A percentile compares a stretch with the other conserved stretches of the same genome.
Evolutionary conservation across 2,797 vertebrate genomes (phyloP).

Genomic region (Galago senegalensis): DNA sequence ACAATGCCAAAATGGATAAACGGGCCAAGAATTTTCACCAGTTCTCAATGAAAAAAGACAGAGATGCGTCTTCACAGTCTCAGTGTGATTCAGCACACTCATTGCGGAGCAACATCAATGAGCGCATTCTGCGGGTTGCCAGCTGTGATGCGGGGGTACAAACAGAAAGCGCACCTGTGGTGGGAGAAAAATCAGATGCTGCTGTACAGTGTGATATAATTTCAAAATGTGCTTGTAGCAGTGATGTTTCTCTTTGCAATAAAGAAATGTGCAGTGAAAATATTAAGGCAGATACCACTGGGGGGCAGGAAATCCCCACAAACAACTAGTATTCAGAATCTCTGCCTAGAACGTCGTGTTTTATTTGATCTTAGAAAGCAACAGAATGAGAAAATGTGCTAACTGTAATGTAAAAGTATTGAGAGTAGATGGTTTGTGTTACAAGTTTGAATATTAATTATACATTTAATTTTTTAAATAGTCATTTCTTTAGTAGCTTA

Average conservation of each 20-base stretch:
- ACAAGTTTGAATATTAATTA: background rate
- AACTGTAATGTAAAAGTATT: slow-evolving; percentile 19
- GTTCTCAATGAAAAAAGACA: slow-evolving; percentile 17
- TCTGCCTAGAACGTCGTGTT: background rate
- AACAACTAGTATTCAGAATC: background rate
- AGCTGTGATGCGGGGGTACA: slow-evolving; percentile 90
- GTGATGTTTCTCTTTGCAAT: slow-evolving; percentile 19
- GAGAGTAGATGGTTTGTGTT: background rate
- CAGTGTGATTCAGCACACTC: slow-evolving; percentile 45
- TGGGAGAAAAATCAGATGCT: slow-evolving; percentile 84
- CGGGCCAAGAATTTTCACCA: slow-evolving; percentile 3
- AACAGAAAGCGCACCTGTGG: slow-evolving; percentile 79
- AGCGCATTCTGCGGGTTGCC: background rate
- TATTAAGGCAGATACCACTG: slow-evolving; percentile 79
- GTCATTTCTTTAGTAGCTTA: slow-evolving; percentile 25
- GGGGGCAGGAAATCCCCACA: slow-evolving; percentile 86
- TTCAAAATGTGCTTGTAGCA: slow-evolving; percentile 64
- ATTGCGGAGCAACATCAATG: background rate
- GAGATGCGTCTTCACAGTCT: background rate
- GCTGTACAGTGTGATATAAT: slow-evolving; percentile 90
- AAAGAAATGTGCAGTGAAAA: background rate
- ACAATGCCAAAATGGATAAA: background rate
- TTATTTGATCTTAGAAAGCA: background rate
- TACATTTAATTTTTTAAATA: slow-evolving; percentile 44
- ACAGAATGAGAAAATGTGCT: slow-evolving; percentile 36